Conservation (phyloP, 2,888 invertebrate species). For the Cheilosia urbana region DNA sequence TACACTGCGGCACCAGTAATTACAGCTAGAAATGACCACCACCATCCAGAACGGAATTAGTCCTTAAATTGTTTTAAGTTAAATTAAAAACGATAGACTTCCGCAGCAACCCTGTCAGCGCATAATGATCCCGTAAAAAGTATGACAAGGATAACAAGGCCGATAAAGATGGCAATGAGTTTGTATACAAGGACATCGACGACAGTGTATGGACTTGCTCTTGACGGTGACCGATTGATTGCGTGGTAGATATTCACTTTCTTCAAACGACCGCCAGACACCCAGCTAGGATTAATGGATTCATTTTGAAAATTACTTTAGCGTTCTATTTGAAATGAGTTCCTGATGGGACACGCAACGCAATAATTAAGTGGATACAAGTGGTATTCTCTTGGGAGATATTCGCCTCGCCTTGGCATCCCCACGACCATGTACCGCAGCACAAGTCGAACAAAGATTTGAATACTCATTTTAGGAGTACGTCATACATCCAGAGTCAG, state of each 20-base stretch:
- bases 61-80: conserved; percentile 47
- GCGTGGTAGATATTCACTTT: conserved; percentile 21
- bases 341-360: conserved; percentile 60
- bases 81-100: conserved; percentile 31
- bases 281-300: conserved; percentile 60
- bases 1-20: too few relatives aligned
- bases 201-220: conserved; percentile 20
- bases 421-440: conserved; percentile 17
- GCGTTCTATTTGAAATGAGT: conserved; percentile 48
- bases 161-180: conserved; percentile 57
- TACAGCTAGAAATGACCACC: too few relatives aligned
- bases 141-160: conserved; percentile 49
- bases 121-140: conserved; percentile 2
- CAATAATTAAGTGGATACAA: conserved; percentile 70
- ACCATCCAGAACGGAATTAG: conserved; percentile 3
- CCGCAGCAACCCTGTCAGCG: background rate
- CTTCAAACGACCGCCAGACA: background rate
- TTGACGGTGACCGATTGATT: conserved; percentile 69
- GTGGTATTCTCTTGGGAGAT: conserved; percentile 33
- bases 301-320: conserved; percentile 70
- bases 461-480: conserved; percentile 30
- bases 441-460: conserved; percentile 21
- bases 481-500: conserved; percentile 18
- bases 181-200: conserved; percentile 30
- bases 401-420: background rate